Evolutionary conservation across 2,797 vertebrate genomes (phyloP).

Genomic region (Poeciliopsis turneri): DNA sequence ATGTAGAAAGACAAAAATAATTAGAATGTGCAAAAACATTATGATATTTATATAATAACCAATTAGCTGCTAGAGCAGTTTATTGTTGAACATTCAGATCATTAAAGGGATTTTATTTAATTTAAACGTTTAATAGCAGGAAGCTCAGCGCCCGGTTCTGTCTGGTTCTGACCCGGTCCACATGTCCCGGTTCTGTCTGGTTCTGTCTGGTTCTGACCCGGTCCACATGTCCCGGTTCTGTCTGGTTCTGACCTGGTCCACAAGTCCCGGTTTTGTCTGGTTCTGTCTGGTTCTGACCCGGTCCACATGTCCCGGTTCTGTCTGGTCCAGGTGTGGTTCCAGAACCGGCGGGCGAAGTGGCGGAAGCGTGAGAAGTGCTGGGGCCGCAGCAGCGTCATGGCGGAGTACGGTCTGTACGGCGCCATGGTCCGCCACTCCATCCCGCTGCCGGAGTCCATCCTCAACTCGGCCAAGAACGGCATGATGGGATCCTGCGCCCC

Average conservation of each 20-base stretch:
- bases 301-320: not conserved
- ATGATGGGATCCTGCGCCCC: slow-evolving; percentile 98
- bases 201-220: no score
- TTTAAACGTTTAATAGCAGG: not conserved
- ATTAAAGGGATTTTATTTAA: no score
- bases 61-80: no score
- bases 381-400: slow-evolving; percentile 99
- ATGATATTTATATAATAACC: no score
- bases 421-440: slow-evolving; percentile 99
- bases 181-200: not conserved
- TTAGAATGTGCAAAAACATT: no score
- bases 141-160: no score
- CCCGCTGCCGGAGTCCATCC: slow-evolving; percentile 96
- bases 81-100: no score
- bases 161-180: not conserved
- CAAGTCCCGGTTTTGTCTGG: not conserved
- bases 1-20: no score
- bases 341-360: slow-evolving; percentile 97
- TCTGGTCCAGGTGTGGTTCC: slow-evolving; percentile 93
- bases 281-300: no score
- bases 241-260: not conserved
- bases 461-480: slow-evolving; percentile 98
- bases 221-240: no score
- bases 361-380: slow-evolving; percentile 98
- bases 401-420: slow-evolving; percentile 95